Evolutionary conservation across 1,140 invertebrate genomes (phyloP).

Genomic region (Coenobita brevimanus): DNA sequence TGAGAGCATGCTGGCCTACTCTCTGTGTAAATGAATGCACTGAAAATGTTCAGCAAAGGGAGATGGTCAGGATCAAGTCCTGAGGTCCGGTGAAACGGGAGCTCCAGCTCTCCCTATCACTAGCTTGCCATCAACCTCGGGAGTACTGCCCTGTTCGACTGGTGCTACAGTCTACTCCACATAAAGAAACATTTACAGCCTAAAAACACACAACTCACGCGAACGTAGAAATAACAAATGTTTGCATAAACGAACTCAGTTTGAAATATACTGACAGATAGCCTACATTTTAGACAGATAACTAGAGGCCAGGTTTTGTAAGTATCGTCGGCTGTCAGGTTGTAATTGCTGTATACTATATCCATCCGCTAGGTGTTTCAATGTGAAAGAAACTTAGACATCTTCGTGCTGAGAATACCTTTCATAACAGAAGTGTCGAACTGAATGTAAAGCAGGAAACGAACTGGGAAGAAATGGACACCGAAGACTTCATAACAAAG

Average conservation of each 20-base stretch:
- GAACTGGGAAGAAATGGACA: constrained; percentile 16
- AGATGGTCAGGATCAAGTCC: no score
- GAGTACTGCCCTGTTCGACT: no score
- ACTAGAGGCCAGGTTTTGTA: constrained; percentile 42
- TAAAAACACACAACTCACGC: constrained; percentile 33
- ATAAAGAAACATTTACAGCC: constrained; percentile 37
- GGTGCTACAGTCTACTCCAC: no score
- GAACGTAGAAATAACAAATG: constrained; percentile 23
- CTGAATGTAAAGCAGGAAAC: background rate
- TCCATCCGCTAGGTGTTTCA: constrained; percentile 52
- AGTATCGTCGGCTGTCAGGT: constrained; percentile 51
- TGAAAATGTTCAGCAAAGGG: no score
- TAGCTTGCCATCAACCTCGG: no score
- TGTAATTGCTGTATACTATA: constrained; percentile 32
- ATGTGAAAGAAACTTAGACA: constrained; percentile 29
- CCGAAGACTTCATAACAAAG: background rate
- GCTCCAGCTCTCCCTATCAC: no score
- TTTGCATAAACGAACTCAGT: background rate
- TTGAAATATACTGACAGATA: constrained; percentile 45
- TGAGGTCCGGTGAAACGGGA: no score
- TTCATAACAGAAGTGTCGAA: background rate
- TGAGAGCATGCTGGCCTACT: no score
- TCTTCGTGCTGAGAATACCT: no score
- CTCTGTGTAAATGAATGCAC: no score
- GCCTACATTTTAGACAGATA: constrained; percentile 58